Conservation (phyloP, 2,113 vertebrate species). For the Ptychochromis oligacanthus region DNA sequence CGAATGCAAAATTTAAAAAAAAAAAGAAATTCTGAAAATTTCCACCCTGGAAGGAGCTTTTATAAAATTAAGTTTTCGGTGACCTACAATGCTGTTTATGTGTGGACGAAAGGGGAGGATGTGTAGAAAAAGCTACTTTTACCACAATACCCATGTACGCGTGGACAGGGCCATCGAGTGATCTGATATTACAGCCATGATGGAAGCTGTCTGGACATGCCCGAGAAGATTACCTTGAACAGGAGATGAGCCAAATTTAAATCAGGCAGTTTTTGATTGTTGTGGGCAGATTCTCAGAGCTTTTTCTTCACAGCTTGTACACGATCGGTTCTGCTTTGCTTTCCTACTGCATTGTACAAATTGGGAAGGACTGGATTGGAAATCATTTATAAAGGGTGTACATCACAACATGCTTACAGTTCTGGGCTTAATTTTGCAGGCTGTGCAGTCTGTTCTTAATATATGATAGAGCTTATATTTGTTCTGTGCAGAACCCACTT, state of each 20-base stretch:
- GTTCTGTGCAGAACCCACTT: background rate
- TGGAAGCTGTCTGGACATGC: background rate
- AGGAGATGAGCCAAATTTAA: no score
- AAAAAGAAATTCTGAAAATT: no score
- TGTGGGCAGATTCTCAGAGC: background rate
- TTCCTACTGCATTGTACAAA: background rate
- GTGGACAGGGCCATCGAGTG: no score
- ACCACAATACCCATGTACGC: no score
- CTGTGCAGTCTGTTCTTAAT: background rate
- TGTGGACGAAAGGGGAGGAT: no score
- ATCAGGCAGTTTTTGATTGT: background rate
- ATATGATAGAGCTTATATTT: background rate
- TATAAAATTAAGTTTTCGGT: no score
- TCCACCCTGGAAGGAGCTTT: no score
- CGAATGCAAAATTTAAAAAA: no score
- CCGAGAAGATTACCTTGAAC: background rate
- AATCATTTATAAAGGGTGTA: background rate
- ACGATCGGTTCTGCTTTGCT: background rate
- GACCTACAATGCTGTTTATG: background rate
- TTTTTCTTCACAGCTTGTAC: background rate
- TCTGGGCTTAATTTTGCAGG: slow-evolving; percentile 7
- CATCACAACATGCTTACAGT: background rate
- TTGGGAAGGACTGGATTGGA: background rate
- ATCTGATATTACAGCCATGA: no score
- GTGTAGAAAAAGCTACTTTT: no score